These are phyloP conservation scores for Drosophila maculinotata DNA, from an alignment of 2,888 invertebrate genomes.

Conservation along the genomic window DNA sequence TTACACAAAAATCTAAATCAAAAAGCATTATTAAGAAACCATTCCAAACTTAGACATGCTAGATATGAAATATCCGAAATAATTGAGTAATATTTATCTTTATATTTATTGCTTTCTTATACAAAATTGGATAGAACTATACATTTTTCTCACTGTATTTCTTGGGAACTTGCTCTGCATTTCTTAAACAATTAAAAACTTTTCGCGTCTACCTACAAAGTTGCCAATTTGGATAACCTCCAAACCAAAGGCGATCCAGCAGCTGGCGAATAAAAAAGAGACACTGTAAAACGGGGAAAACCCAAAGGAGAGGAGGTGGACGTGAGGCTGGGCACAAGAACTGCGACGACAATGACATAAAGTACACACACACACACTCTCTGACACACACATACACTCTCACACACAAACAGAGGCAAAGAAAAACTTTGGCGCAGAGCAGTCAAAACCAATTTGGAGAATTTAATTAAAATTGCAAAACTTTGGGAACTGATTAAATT, in stretches of 20 bases:
- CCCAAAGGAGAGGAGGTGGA: conserved; percentile 4
- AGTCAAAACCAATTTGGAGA: conserved; percentile 84
- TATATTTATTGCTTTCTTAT: neutral
- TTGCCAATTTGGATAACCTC: conserved; percentile 79
- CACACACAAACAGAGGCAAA: conserved; percentile 25
- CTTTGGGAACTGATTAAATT: conserved; percentile 83
- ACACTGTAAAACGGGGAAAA: conserved; percentile 52
- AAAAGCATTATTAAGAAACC: too few species aligned
- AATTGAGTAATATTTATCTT: too few species aligned
- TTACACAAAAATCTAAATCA: too few species aligned
- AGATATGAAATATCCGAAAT: too few species aligned
- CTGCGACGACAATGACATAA: conserved; percentile 46
- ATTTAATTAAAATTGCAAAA: conserved; percentile 84
- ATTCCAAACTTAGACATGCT: too few species aligned
- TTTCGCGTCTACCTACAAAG: conserved; percentile 74
- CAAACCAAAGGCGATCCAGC: conserved; percentile 55
- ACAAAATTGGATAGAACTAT: neutral
- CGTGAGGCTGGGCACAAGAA: conserved; percentile 21
- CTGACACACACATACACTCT: conserved; percentile 5
- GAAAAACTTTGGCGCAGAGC: conserved; percentile 79
- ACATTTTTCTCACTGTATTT: conserved; percentile 33
- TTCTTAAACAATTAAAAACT: conserved; percentile 77
- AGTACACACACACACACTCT: conserved; percentile 23
- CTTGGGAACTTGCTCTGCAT: conserved; percentile 44
- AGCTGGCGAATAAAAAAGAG: conserved; percentile 41